A percentile compares a stretch with the other conserved stretches of the same genome.
phyloP scores from a whole-genome alignment of 2,888 invertebrate genomes.

The Dexiosoma caninum region DNA sequence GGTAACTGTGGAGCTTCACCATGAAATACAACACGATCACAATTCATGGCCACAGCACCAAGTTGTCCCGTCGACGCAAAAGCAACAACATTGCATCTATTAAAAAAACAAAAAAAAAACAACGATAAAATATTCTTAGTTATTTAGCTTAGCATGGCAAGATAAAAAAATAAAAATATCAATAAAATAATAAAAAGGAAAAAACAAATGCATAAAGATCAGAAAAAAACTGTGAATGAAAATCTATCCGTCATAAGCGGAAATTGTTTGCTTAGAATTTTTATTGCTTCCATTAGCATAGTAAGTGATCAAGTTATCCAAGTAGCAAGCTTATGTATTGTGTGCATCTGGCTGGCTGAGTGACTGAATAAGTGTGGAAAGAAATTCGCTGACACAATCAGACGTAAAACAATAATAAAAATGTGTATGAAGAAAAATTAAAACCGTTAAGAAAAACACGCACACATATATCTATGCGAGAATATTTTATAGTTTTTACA shows the following conservation, averaged over 20 bases:
- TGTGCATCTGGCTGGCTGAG: slow-evolving; percentile 4
- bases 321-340: background rate
- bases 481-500: background rate
- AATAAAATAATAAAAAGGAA: no score
- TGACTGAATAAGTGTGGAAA: slow-evolving; percentile 11
- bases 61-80: slow-evolving; percentile 79
- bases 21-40: slow-evolving; percentile 89
- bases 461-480: background rate
- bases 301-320: slow-evolving; percentile 21
- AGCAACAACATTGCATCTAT: slow-evolving; percentile 79
- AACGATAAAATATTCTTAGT: slow-evolving; percentile 47
- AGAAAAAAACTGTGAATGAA: slow-evolving; percentile 40
- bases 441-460: slow-evolving; percentile 37
- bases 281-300: slow-evolving; percentile 63
- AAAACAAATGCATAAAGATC: background rate
- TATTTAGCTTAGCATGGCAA: slow-evolving; percentile 29
- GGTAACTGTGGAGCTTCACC: slow-evolving; percentile 88
- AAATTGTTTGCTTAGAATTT: slow-evolving; percentile 59
- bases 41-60: slow-evolving; percentile 85
- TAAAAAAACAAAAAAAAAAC: slow-evolving; percentile 70
- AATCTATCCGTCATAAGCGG: slow-evolving; percentile 62
- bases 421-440: background rate
- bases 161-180: background rate
- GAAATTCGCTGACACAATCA: slow-evolving; percentile 45
- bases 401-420: slow-evolving; percentile 16